These are phyloP conservation scores for Torymus tubicola DNA, from an alignment of 2,888 invertebrate species.

Conservation along the genomic window DNA sequence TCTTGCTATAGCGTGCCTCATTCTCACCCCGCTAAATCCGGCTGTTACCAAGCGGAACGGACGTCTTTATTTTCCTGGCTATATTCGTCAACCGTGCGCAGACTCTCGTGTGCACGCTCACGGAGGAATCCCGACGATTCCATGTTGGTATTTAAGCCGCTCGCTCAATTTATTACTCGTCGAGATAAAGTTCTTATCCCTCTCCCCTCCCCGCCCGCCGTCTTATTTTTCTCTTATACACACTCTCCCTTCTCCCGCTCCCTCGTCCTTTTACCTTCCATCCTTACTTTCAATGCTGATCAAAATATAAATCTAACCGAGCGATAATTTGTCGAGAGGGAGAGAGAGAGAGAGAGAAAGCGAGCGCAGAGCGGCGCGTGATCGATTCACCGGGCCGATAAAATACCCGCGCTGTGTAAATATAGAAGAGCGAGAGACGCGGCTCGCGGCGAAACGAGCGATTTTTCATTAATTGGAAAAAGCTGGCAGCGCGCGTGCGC, in stretches of 20 bases:
- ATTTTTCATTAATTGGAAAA: slow-evolving; percentile 55
- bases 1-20: slow-evolving; percentile 16
- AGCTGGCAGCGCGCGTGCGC: not conserved
- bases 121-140: slow-evolving; percentile 51
- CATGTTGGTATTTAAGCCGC: slow-evolving; percentile 47
- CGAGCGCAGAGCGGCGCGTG: slow-evolving; percentile 3
- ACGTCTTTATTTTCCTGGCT: slow-evolving; percentile 53
- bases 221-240: not conserved
- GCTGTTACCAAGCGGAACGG: slow-evolving; percentile 37
- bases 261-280: not conserved
- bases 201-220: slow-evolving; percentile 14
- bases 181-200: slow-evolving; percentile 50
- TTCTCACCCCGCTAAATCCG: slow-evolving; percentile 47
- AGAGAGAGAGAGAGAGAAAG: no score
- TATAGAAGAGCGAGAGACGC: slow-evolving; percentile 11
- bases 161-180: slow-evolving; percentile 49
- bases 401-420: not conserved
- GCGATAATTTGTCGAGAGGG: slow-evolving; percentile 51
- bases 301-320: slow-evolving; percentile 46
- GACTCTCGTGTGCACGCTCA: no score
- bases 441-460: slow-evolving; percentile 30
- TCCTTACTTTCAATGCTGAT: slow-evolving; percentile 30
- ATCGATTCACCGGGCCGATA: slow-evolving; percentile 35
- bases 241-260: not conserved
- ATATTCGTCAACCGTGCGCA: slow-evolving; percentile 50